phyloP scores from a whole-genome alignment of 2,113 vertebrate genomes.

The Corythoichthys intestinalis region DNA sequence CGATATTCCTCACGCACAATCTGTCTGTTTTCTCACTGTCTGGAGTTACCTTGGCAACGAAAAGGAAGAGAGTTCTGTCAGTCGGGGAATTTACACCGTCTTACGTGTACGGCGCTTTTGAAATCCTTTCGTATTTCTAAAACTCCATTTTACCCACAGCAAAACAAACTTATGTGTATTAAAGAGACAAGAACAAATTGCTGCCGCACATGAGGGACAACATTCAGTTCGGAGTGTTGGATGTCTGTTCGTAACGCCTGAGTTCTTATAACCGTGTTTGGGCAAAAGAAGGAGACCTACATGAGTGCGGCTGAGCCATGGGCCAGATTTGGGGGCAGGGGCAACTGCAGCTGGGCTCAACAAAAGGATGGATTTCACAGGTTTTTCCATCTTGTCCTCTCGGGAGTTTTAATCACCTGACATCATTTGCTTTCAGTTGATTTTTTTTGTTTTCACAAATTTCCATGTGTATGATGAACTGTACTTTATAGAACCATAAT shows the following conservation, averaged over 20 bases:
- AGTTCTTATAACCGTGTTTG: constrained; percentile 48
- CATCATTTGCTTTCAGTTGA: background rate
- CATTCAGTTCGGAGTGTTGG: constrained; percentile 29
- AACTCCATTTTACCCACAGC: background rate
- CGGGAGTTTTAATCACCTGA: constrained; percentile 2
- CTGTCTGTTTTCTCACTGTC: constrained; percentile 47
- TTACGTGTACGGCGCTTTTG: background rate
- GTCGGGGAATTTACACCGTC: constrained; percentile 16
- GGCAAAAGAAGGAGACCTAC: constrained; percentile 45
- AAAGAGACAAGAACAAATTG: background rate
- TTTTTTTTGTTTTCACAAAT: background rate
- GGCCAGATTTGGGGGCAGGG: constrained; percentile 26
- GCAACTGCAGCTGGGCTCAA: background rate
- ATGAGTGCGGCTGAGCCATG: constrained; percentile 24
- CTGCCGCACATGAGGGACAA: background rate
- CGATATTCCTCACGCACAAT: constrained; percentile 35
- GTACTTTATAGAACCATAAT: background rate
- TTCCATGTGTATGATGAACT: background rate
- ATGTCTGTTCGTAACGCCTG: constrained; percentile 24
- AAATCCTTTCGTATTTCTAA: background rate
- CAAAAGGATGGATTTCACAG: background rate
- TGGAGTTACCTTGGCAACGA: constrained; percentile 35
- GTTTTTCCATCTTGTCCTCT: background rate
- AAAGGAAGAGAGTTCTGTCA: constrained; percentile 52
- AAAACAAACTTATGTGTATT: background rate